phyloP scores from a whole-genome alignment of 2,888 invertebrate genomes.

The Limnephilus auricula region DNA sequence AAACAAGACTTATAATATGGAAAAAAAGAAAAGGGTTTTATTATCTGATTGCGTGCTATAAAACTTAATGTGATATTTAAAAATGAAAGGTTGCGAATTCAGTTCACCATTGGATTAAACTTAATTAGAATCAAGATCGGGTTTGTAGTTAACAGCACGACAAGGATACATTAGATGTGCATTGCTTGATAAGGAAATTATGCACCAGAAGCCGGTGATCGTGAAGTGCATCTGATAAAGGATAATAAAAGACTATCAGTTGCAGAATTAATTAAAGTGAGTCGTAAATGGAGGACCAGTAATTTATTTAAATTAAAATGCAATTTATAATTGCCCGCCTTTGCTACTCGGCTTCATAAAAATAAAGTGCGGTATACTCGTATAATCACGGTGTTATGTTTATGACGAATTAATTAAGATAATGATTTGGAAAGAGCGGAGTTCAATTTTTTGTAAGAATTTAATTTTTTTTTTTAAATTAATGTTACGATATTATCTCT shows the following conservation, averaged over 20 bases:
- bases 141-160: slow-evolving; percentile 17
- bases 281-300: slow-evolving; percentile 8
- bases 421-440: neutral
- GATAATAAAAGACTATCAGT: neutral
- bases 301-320: slow-evolving; percentile 49
- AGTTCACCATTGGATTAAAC: neutral
- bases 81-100: neutral
- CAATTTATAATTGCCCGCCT: slow-evolving; percentile 37
- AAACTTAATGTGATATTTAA: neutral
- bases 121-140: slow-evolving; percentile 10
- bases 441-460: neutral
- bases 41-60: neutral
- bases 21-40: neutral
- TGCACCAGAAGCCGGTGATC: slow-evolving; percentile 27
- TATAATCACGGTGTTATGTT: neutral
- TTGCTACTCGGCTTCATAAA: slow-evolving; percentile 16
- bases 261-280: slow-evolving; percentile 16
- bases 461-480: neutral
- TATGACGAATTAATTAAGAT: slow-evolving; percentile 31
- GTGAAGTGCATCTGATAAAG: slow-evolving; percentile 37
- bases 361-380: slow-evolving; percentile 24
- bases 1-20: neutral
- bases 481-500: neutral
- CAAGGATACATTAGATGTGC: slow-evolving; percentile 20
- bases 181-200: slow-evolving; percentile 38